Percentiles rank a stretch among this genome's conserved stretches.
phyloP scores from a whole-genome alignment of 2,888 invertebrate species.

The Caenorhabditis parvicauda region DNA sequence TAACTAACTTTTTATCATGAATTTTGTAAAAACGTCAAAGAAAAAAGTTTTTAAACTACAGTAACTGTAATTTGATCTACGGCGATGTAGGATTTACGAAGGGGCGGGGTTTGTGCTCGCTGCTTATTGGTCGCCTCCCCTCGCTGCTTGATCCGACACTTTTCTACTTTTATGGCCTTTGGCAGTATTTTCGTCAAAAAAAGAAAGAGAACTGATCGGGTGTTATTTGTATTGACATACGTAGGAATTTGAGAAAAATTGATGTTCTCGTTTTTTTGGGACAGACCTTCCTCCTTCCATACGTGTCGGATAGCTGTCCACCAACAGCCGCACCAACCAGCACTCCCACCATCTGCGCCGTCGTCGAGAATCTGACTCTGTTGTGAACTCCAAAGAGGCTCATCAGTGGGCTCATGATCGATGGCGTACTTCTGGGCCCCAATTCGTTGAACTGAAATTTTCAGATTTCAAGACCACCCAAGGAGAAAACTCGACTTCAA shows the following conservation, averaged over 20 bases:
- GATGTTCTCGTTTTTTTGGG: too few relatives aligned
- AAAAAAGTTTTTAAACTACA: too few relatives aligned
- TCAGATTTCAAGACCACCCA: neutral
- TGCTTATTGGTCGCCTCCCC: too few relatives aligned
- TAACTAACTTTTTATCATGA: too few relatives aligned
- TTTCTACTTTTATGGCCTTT: too few relatives aligned
- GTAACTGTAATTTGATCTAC: too few relatives aligned
- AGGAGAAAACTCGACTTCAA: constrained; percentile 19
- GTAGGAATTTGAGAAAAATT: neutral
- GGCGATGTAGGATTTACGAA: too few relatives aligned
- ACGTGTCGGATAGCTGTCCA: constrained; percentile 40
- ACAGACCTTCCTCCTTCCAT: constrained; percentile 38
- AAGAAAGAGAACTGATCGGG: neutral
- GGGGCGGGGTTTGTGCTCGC: too few relatives aligned
- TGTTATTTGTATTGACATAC: neutral
- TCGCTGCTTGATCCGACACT: too few relatives aligned
- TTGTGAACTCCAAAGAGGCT: constrained; percentile 33
- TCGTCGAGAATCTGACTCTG: constrained; percentile 34
- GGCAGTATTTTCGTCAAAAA: too few relatives aligned
- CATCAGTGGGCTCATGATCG: constrained; percentile 16
- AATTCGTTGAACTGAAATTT: constrained; percentile 20
- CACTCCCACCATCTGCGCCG: constrained; percentile 42
- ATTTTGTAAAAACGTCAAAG: too few relatives aligned
- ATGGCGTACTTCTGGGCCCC: constrained; percentile 20
- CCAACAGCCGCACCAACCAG: constrained; percentile 35